phyloP scores from a whole-genome alignment of 2,113 vertebrate species.

The Lichenostomus cassidix region DNA sequence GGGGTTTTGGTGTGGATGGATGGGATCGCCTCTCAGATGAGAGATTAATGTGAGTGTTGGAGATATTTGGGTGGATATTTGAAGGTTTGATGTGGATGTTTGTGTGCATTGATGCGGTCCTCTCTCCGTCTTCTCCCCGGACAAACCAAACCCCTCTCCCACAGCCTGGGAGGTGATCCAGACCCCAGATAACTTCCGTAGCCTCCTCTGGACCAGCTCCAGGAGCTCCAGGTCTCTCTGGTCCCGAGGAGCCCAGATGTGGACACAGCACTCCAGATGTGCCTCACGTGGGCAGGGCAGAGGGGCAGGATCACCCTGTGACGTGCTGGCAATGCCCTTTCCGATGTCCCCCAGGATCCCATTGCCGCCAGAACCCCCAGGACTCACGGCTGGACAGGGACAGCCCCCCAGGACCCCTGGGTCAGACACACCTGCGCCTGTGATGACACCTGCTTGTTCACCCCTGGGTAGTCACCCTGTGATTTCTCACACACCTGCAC shows the following conservation, averaged over 20 bases:
- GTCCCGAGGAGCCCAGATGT: too few relatives aligned
- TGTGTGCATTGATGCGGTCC: not conserved
- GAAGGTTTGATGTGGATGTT: not conserved
- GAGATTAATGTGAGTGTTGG: not conserved
- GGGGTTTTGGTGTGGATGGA: not conserved
- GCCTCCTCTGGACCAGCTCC: not conserved
- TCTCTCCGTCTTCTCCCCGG: too few relatives aligned
- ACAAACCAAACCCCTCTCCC: not conserved
- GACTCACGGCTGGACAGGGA: not conserved
- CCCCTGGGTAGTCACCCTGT: not conserved
- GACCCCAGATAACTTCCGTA: not conserved
- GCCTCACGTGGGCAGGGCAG: not conserved
- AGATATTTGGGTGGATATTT: not conserved
- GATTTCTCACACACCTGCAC: not conserved
- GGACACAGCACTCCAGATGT: not conserved
- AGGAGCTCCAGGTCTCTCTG: too few relatives aligned
- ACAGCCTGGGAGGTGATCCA: not conserved
- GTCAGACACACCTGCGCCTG: not conserved
- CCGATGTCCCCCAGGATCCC: too few relatives aligned
- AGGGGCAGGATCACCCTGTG: not conserved
- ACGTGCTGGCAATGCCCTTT: not conserved
- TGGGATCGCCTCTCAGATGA: fast-evolving
- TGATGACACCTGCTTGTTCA: not conserved
- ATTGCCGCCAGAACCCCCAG: fast-evolving
- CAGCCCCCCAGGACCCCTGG: not conserved